A percentile compares a stretch with the other conserved stretches of the same genome.
Evolutionary conservation across 2,113 vertebrate species (phyloP).

Genomic region (Sylvietta virens): DNA sequence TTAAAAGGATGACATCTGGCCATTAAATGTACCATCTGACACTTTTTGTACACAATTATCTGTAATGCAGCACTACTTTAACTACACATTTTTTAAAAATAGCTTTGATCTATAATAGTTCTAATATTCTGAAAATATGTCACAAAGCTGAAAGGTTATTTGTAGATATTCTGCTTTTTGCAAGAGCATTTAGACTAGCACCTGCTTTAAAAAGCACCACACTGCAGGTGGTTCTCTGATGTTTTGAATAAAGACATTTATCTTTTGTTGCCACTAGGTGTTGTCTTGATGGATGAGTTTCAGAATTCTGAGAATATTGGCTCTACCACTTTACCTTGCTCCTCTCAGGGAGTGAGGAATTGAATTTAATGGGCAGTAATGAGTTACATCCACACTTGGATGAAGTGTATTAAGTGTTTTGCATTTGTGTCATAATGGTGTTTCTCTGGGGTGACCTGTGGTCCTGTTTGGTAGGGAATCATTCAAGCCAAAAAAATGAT

Average conservation of each 20-base stretch:
- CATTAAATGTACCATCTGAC: background rate
- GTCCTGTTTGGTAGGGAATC: background rate
- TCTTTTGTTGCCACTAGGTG: background rate
- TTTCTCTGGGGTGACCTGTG: background rate
- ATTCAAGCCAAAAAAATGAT: background rate
- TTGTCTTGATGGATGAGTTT: background rate
- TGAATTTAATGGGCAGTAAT: background rate
- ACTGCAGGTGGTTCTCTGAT: background rate
- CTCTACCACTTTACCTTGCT: background rate
- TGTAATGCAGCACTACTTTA: background rate
- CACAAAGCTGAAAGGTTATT: background rate
- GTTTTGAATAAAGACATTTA: background rate
- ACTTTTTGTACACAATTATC: background rate
- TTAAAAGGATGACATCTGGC: background rate
- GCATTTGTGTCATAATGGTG: background rate
- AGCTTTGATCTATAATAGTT: background rate
- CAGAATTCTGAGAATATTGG: background rate
- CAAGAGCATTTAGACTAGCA: background rate
- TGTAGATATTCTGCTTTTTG: background rate
- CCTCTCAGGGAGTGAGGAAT: background rate
- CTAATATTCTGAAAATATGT: background rate
- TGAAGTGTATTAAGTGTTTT: background rate
- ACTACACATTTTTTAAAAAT: background rate
- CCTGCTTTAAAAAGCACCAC: background rate
- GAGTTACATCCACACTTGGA: background rate